phyloP scores from a whole-genome alignment of 2,113 vertebrate species.

The Atractosteus spatula region DNA sequence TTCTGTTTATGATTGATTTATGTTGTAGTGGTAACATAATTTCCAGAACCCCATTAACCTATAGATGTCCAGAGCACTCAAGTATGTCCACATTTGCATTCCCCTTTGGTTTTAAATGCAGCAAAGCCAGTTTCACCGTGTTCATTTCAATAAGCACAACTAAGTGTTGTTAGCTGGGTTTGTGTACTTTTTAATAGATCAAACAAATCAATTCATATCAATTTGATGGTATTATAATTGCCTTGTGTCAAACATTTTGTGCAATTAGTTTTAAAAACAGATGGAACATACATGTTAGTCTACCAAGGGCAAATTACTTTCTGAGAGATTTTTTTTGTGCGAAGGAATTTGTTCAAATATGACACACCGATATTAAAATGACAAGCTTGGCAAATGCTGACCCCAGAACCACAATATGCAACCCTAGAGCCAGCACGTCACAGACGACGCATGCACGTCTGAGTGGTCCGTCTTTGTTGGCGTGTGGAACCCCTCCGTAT shows the following conservation, averaged over 20 bases:
- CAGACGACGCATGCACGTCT: too few relatives aligned
- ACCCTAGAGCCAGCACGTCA: too few relatives aligned
- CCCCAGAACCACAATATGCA: too few relatives aligned
- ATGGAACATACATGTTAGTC: slow-evolving; percentile 35
- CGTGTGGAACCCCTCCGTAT: too few relatives aligned
- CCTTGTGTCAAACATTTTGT: slow-evolving; percentile 64
- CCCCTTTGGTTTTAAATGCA: slow-evolving; percentile 38
- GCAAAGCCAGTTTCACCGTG: slow-evolving; percentile 46
- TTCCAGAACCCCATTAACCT: slow-evolving; percentile 49
- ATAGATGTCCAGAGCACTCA: slow-evolving; percentile 41
- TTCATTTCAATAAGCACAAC: slow-evolving; percentile 33
- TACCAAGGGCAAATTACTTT: slow-evolving; percentile 59
- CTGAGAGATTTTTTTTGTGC: slow-evolving; percentile 9
- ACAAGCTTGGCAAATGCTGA: too few relatives aligned
- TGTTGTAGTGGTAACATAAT: slow-evolving; percentile 42
- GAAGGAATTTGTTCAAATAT: too few relatives aligned
- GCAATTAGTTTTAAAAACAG: slow-evolving; percentile 65
- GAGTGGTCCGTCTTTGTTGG: too few relatives aligned
- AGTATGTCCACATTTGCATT: slow-evolving; percentile 49
- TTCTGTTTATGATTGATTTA: slow-evolving; percentile 60
- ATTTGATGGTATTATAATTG: slow-evolving; percentile 63
- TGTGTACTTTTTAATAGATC: slow-evolving; percentile 43
- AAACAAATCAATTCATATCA: slow-evolving; percentile 64
- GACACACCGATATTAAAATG: too few relatives aligned
- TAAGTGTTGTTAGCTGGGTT: neutral